Evolutionary conservation across 1,140 invertebrate species (phyloP), one percentile per base, ranked within the genome.

Genomic region (Diorhabda carinulata): DNA sequence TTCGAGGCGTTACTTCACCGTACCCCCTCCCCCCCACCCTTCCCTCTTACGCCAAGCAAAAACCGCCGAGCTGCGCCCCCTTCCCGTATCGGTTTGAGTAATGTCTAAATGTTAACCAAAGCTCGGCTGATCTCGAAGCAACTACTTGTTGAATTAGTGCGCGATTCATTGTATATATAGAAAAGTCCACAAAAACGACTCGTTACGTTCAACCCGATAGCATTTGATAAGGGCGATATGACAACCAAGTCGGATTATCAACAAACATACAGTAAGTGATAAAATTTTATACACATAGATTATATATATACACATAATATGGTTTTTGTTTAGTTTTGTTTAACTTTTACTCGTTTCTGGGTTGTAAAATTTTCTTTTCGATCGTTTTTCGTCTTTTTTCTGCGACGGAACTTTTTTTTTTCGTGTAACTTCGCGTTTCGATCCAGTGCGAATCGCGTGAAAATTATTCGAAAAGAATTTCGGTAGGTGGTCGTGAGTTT

Each of bases 221-320:
- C 72, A 71, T 70, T 75, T 78, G 77, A 77, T 78, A 77, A 77
- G 8, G 64, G 71, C 77, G 76, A 77, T 76, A 78, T 78, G 77
- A 76, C 78, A 74, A 78, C 77, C 71, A 80, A 79, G 74, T 73
- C 78, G 66, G 77, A 78, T 80, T 80, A 80, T 79, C 79, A 77
- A 78, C 80, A 73, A 78, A 73, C 76, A 77, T 81, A 77, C 78
- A 76, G 82, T 84, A 73, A 81, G 81, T 73, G 76, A 78, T 78
- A 77, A 81, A 75, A 77, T 75, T 78, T 79, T 78, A 78, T 78
- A 79, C 76, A 76, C 72, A 75, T 76, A 78, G 75, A 79, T 76
- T 78, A 78, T 73, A 25, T 25, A 25, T 25, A 25, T 25, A 25
- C 25, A 25, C 25, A 25, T 25, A 25, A 25, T 25, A 25, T 25